Base-by-base conservation (phyloP, 2,888 invertebrate genomes). In the Monoplex corrugatus region DNA sequence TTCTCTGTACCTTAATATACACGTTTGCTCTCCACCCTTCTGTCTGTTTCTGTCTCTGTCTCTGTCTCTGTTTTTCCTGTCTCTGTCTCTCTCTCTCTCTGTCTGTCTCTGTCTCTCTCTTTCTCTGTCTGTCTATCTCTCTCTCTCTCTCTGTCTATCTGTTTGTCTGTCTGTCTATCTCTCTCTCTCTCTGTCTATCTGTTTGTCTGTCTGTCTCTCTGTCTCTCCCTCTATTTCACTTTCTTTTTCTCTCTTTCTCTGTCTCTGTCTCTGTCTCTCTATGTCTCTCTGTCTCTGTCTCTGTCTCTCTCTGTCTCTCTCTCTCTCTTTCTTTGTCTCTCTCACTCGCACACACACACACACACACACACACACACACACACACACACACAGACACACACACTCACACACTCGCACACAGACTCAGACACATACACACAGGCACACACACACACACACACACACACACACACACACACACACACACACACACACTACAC, bases 71-170 rank as follows among this genome's bases (percentile, higher is more conserved):
- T 23, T 0, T 5, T 23, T 1, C 63, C 6, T 1, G 32, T 72
- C 72, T 32, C 35, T 72, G 32, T 72, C 72, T 72, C 72, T 72
- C 72, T 72, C 72, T 32, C 72, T 72, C 72, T 23, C 63, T 63
- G 28, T 63, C 28, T 5, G 23, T 68, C 23, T 68, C 23, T 68
- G 63, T 23, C 23, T 68, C 2, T 68, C 28, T 6, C 35, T 72
- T 1, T 72, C 35, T 63, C 13, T 63, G 10, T 63, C 13, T 63
- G 23, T 63, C 13, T 63, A 3, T 63, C 13, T 63, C 13, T 72
- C 0, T 32, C 8, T 72, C 0, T 35, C 35, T 35, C 35, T 35
- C 0, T 72, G 13, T 72, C 32, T 72, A 6, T 72, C 72, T 72
- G 72, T 72, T 10, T 72, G 35, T 35, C 72, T 72, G 72, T 72